Evolutionary conservation across 2,113 vertebrate genomes (phyloP).

Genomic region (Bungarus multicinctus): DNA sequence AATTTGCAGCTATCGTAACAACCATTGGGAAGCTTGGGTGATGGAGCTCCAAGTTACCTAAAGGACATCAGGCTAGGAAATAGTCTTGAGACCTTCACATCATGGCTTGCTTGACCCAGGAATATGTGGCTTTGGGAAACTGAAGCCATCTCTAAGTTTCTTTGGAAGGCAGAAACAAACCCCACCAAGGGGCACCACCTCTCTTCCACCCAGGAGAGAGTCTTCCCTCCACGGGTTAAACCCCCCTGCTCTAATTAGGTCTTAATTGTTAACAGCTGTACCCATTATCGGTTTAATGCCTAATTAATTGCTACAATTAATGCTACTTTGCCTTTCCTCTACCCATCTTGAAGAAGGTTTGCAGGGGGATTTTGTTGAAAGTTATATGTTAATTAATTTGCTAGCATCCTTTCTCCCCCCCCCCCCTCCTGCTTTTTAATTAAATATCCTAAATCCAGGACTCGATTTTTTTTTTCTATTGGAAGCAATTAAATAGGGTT

Average conservation of each 20-base stretch:
- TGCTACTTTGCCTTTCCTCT: constrained; percentile 59
- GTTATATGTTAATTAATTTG: constrained; percentile 70
- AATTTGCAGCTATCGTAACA: not conserved
- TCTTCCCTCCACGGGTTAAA: constrained; percentile 60
- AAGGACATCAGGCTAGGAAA: not conserved
- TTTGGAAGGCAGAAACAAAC: not conserved
- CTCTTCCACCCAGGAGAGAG: constrained; percentile 30
- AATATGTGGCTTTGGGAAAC: not conserved
- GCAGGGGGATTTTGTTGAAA: constrained; percentile 61
- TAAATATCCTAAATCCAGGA: constrained; percentile 41
- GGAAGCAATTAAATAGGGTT: constrained; percentile 50
- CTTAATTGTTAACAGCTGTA: constrained; percentile 77
- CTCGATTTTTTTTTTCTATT: not conserved
- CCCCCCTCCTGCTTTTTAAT: constrained; percentile 38
- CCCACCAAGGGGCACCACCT: not conserved
- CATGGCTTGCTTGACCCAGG: not conserved
- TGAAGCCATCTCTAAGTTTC: not conserved
- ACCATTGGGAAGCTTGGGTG: not conserved
- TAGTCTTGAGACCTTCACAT: not conserved
- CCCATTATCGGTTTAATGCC: constrained; percentile 73
- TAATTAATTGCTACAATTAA: constrained; percentile 79
- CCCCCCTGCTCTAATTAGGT: constrained; percentile 69
- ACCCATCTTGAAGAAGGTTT: constrained; percentile 65
- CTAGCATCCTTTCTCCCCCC: constrained; percentile 46
- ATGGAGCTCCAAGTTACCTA: not conserved